Evolutionary conservation across 2,888 invertebrate species (phyloP).

Genomic region (Sinodicranocentrus sp.): DNA sequence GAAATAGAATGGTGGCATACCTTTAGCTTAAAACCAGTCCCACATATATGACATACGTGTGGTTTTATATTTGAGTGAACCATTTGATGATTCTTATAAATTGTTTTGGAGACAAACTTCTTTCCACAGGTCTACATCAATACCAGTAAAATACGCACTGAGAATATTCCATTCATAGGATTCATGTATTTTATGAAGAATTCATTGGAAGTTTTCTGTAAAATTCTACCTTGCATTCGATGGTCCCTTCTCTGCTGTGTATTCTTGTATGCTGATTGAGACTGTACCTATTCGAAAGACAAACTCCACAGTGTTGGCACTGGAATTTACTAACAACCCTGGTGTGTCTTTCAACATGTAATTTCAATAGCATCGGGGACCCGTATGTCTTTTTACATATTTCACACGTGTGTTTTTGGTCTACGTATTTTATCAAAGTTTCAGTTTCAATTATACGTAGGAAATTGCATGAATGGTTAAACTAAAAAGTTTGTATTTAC

Average conservation of each 20-base stretch:
- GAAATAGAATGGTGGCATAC: conserved; percentile 22
- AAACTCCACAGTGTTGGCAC: conserved; percentile 44
- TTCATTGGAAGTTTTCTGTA: neutral
- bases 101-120: conserved; percentile 11
- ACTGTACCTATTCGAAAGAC: conserved; percentile 34
- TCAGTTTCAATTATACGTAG: no score
- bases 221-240: conserved; percentile 47
- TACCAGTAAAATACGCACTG: no score
- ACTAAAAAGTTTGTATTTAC: neutral
- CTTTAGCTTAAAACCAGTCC: conserved; percentile 38
- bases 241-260: conserved; percentile 38
- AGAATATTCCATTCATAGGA: no score
- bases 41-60: conserved; percentile 56
- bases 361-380: conserved; percentile 28
- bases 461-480: no score
- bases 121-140: conserved; percentile 54
- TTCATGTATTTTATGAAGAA: no score
- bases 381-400: conserved; percentile 34
- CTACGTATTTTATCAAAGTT: conserved; percentile 14
- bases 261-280: conserved; percentile 46
- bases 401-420: conserved; percentile 37
- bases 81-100: conserved; percentile 30
- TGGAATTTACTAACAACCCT: conserved; percentile 25
- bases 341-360: conserved; percentile 33
- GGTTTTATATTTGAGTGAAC: conserved; percentile 42